phyloP scores from a whole-genome alignment of 2,888 invertebrate genomes.

The Belgica antarctica region DNA sequence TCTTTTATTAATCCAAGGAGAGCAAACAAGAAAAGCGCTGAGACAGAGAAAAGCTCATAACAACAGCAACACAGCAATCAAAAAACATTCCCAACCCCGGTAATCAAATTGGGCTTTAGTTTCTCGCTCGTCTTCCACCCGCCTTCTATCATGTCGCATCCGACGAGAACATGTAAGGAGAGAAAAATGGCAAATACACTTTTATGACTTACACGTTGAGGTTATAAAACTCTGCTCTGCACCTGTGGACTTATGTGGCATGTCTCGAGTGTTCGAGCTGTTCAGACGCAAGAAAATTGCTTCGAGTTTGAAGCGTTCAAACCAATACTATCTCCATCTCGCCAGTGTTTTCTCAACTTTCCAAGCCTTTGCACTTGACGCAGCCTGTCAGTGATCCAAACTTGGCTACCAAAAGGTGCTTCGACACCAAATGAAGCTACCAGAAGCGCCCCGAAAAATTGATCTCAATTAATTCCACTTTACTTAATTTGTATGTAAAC shows the following conservation, averaged over 20 bases:
- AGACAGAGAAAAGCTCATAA: no score
- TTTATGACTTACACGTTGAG: conserved; percentile 43
- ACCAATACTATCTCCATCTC: no score
- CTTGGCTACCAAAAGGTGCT: no score
- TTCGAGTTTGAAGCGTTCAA: no score
- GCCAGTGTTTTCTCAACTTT: no score
- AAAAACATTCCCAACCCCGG: conserved; percentile 12
- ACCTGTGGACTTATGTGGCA: conserved; percentile 37
- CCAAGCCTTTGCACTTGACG: no score
- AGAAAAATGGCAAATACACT: conserved; percentile 31
- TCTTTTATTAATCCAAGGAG: conserved; percentile 43
- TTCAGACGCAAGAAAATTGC: no score
- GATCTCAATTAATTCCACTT: conserved; percentile 42
- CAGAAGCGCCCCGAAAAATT: no score
- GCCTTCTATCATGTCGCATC: neutral
- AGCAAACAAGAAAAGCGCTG: neutral
- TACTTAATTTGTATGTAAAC: no score
- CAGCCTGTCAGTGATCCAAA: no score
- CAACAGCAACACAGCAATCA: conserved; percentile 16
- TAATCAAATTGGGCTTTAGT: conserved; percentile 24
- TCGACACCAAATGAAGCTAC: no score
- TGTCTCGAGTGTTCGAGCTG: no score
- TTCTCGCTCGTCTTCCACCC: neutral
- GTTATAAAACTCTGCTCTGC: conserved; percentile 39
- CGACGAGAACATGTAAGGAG: neutral